Conservation (phyloP, 64 coral and sea anemone genomes). For the Porites australiensis region DNA sequence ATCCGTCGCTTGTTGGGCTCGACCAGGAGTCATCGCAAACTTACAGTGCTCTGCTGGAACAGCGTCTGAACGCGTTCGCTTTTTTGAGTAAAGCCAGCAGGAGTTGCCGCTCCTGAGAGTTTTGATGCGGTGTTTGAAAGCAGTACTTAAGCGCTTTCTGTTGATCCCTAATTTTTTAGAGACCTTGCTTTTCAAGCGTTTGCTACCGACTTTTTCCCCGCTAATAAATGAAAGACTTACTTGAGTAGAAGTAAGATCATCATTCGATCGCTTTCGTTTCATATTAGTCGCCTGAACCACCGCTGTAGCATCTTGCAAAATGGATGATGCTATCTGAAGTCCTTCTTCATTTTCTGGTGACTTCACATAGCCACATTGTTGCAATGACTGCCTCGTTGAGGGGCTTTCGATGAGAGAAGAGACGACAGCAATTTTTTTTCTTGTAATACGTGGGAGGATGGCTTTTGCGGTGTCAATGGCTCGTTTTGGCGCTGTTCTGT, state of each 20-base stretch:
- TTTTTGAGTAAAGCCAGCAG: background rate
- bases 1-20: background rate
- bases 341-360: background rate
- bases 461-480: background rate
- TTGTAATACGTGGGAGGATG: background rate
- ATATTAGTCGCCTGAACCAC: background rate
- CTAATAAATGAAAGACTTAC: constrained; percentile 2
- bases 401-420: background rate
- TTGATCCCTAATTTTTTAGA: background rate
- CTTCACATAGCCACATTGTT: background rate
- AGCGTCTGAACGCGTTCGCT: constrained; percentile 6
- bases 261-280: background rate
- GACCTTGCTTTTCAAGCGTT: background rate
- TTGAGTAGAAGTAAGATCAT: background rate
- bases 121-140: constrained; percentile 12
- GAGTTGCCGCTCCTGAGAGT: background rate
- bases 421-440: background rate
- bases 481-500: constrained; percentile 9
- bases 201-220: background rate
- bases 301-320: background rate
- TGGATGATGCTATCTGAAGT: background rate
- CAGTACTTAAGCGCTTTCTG: background rate
- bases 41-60: background rate
- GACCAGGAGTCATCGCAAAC: background rate
- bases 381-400: background rate